These are phyloP conservation scores for Steatornis caripensis DNA, from an alignment of 2,113 vertebrate species.

Conservation along the genomic window DNA sequence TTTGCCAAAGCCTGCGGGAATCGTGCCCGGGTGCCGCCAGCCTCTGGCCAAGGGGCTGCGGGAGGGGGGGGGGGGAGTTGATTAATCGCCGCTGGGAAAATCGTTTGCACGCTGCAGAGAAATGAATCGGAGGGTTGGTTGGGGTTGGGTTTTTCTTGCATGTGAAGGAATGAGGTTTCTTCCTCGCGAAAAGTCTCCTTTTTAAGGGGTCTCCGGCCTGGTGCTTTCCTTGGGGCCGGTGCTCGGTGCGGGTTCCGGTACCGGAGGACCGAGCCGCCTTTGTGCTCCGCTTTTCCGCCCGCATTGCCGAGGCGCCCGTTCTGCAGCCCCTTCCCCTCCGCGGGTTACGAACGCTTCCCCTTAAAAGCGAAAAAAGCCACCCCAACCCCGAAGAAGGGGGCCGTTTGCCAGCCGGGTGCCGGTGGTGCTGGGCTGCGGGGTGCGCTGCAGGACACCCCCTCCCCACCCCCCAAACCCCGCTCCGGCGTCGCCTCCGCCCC, in stretches of 20 bases:
- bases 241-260: not conserved
- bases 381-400: too few species aligned
- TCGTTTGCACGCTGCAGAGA: not conserved
- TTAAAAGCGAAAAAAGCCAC: accelerated
- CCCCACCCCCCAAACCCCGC: too few species aligned
- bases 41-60: not conserved
- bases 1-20: constrained; percentile 6
- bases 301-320: not conserved
- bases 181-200: not conserved
- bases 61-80: not conserved
- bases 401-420: not conserved
- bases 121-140: not conserved
- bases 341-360: too few species aligned
- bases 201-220: not conserved
- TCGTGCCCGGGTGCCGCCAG: not conserved
- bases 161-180: not conserved
- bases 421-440: not conserved
- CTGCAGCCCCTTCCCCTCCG: not conserved
- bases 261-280: not conserved
- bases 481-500: not conserved
- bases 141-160: too few species aligned
- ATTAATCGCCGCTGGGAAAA: constrained; percentile 20
- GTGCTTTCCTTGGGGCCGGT: not conserved
- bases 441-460: too few species aligned
- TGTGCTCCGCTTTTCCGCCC: not conserved